These are phyloP conservation scores for Dasypus novemcinctus DNA, from an alignment of 2,113 vertebrate genomes.

Conservation along the genomic window DNA sequence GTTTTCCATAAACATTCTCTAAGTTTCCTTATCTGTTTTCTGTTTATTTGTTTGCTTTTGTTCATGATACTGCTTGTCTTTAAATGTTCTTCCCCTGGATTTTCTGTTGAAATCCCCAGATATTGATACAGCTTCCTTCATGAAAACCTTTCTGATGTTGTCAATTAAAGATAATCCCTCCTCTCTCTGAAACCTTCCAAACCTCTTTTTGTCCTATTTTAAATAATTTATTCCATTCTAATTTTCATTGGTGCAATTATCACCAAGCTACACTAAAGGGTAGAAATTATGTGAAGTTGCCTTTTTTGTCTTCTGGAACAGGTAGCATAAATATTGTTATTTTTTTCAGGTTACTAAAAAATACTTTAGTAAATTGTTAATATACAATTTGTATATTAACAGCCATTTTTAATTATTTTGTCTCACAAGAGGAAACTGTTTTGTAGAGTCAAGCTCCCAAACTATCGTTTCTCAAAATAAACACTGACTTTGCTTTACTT, in stretches of 20 bases:
- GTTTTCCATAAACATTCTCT: background rate
- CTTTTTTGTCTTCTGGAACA: background rate
- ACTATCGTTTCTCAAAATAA: background rate
- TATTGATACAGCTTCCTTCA: background rate
- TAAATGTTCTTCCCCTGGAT: background rate
- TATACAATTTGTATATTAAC: background rate
- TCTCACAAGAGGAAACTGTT: background rate
- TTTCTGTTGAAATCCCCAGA: background rate
- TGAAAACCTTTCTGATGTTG: background rate
- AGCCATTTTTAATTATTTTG: background rate
- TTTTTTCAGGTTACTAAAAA: background rate
- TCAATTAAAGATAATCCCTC: background rate
- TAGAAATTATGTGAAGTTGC: background rate
- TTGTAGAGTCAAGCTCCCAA: background rate
- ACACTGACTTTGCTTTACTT: background rate
- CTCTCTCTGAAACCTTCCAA: background rate
- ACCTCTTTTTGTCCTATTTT: background rate
- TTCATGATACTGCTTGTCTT: background rate
- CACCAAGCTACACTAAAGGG: background rate
- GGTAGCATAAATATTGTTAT: background rate
- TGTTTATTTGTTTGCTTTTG: background rate
- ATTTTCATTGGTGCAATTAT: background rate
- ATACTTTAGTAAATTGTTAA: background rate
- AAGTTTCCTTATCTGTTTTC: background rate
- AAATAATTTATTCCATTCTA: background rate